Conservation (phyloP, 2,888 invertebrate species). For the Lacanobia wlatinum region DNA sequence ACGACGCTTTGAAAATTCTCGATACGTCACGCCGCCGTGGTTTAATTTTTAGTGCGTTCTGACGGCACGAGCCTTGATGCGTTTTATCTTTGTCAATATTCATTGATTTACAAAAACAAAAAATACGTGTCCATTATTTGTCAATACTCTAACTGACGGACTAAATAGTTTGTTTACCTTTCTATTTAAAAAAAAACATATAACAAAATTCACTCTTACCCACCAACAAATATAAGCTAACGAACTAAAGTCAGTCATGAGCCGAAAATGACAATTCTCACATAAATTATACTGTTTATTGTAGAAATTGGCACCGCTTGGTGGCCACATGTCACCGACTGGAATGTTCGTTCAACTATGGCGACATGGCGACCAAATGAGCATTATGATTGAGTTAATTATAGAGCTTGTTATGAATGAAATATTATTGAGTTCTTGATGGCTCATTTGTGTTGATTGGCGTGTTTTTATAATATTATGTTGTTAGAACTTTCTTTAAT, state of each 20-base stretch:
- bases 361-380: slow-evolving; percentile 9
- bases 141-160: too few relatives aligned
- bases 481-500: not conserved
- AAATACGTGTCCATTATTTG: too few relatives aligned
- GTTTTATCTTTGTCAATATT: too few relatives aligned
- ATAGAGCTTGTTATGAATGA: slow-evolving; percentile 22
- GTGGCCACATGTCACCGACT: slow-evolving; percentile 35
- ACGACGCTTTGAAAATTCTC: too few relatives aligned
- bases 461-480: too few relatives aligned
- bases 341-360: slow-evolving; percentile 19
- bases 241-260: not conserved
- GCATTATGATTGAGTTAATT: slow-evolving; percentile 26
- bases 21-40: too few relatives aligned
- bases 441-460: slow-evolving; percentile 20
- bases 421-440: slow-evolving; percentile 4
- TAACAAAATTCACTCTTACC: not conserved
- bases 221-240: not conserved
- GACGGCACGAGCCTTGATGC: too few relatives aligned
- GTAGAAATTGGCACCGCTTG: slow-evolving; percentile 37
- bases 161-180: too few relatives aligned
- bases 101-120: too few relatives aligned
- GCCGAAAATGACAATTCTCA: slow-evolving; percentile 38
- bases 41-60: too few relatives aligned
- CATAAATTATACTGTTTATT: slow-evolving; percentile 47
- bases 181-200: too few relatives aligned